Base-by-base conservation (phyloP, 2,797 vertebrate genomes). In the Rhincodon typus region DNA sequence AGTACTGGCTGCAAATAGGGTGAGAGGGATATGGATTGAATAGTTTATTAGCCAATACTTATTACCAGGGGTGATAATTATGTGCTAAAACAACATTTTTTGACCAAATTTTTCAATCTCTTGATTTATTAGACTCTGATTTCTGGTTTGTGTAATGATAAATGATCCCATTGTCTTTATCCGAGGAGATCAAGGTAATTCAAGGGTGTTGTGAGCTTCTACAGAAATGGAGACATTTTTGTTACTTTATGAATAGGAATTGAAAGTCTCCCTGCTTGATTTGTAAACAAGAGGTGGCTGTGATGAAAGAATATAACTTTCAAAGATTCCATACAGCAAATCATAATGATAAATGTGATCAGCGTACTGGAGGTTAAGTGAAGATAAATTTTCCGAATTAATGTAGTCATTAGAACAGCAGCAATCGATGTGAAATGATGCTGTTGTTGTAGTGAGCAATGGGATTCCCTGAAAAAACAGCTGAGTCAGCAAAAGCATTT, bases 371-470 rank as follows among this genome's bases (percentile, higher is more conserved):
- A 69, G 69, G 13, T 17, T 67, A 93, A 34, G 66, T 66, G 62
- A 94, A 94, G 17, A 67, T 67, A 69, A n/a, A 94, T 94, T 69
- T 94, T 67, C 27, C 17, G 50, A 90, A 90, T 57, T 88, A 57
- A 42, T n/a, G 19, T 27, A 90, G 53, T 90, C 53, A 57, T 57
- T 90, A 27, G n/a, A 66, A 42, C 38, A 17, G 91, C 30, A 67
- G 90, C 30, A 67, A 67, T 67, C 91, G 23, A 94, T 67, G 7
- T 94, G 5, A 67, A 42, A 17, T 69, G 57, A 93, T 67, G 62
- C 62, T 42, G 90, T 62, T 93, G 62, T 67, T 42, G n/a, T 42
- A 30, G 21, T 66, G 34, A 93, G 19, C n/a, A 12, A 67, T 66
- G 62, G 8, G n/a, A 93, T 67, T 88, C 8, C 38, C 50, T 53